These are phyloP conservation scores for Poecilia velifera DNA, from an alignment of 2,797 vertebrate genomes.

Conservation along the genomic window DNA sequence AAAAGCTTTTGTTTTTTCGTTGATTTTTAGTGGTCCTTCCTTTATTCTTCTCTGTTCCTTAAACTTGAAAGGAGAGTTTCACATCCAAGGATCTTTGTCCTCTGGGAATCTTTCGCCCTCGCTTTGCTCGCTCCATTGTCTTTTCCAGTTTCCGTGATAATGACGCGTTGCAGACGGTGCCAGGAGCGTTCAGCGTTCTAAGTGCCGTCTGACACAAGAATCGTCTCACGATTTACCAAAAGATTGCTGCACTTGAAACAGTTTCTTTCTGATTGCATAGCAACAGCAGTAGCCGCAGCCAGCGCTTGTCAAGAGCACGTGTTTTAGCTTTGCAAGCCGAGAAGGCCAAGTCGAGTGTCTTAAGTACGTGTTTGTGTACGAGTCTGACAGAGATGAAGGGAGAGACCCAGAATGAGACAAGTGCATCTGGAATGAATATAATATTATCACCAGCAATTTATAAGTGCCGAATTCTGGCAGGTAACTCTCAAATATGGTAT, in stretches of 20 bases:
- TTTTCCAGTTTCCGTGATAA: slow-evolving; percentile 43
- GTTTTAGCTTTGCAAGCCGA: slow-evolving; percentile 50
- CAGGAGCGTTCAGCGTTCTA: slow-evolving; percentile 45
- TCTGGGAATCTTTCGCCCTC: slow-evolving; percentile 41
- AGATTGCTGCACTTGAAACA: slow-evolving; percentile 49
- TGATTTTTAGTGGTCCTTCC: slow-evolving; percentile 26
- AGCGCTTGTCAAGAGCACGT: slow-evolving; percentile 57
- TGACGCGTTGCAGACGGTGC: slow-evolving; percentile 52
- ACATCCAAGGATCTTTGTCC: slow-evolving; percentile 51
- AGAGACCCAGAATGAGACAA: slow-evolving; percentile 54
- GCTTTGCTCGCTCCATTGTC: slow-evolving; percentile 33
- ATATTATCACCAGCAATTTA: slow-evolving; percentile 72
- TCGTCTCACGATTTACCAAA: slow-evolving; percentile 57
- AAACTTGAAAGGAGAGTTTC: slow-evolving; percentile 50
- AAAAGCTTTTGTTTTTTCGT: slow-evolving; percentile 22
- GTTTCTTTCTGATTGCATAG: slow-evolving; percentile 58
- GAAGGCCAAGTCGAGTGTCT: slow-evolving; percentile 32
- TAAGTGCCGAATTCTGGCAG: slow-evolving; percentile 64
- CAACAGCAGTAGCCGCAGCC: slow-evolving; percentile 55
- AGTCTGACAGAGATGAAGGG: slow-evolving; percentile 46
- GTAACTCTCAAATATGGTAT: slow-evolving; percentile 70
- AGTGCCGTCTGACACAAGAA: slow-evolving; percentile 52
- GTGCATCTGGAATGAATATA: slow-evolving; percentile 76
- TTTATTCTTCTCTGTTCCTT: slow-evolving; percentile 33
- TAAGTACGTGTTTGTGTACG: slow-evolving; percentile 27